phyloP scores from a whole-genome alignment of 92 coral and sea anemone genomes.

The Epizoanthus rinbou region DNA sequence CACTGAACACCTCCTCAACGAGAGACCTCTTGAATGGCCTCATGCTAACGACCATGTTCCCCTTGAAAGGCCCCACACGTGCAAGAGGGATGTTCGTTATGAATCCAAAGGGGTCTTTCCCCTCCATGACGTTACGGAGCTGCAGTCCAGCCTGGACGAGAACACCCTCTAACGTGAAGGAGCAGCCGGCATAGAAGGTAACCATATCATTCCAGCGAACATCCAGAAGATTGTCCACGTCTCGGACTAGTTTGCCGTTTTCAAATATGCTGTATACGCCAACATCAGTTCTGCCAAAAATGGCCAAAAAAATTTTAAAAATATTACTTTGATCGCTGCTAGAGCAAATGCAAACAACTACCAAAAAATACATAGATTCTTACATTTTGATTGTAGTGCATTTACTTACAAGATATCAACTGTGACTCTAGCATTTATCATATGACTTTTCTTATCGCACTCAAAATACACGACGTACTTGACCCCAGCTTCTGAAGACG shows the following conservation, averaged over 20 bases:
- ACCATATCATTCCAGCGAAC: conserved; percentile 52
- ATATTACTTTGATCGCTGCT: no score
- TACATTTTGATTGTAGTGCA: no score
- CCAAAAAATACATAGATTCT: no score
- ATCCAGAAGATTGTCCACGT: conserved; percentile 1
- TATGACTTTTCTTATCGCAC: no score
- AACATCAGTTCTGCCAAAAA: conserved; percentile 41
- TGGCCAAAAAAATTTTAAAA: no score
- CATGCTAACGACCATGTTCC: conserved; percentile 38
- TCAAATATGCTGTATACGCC: conserved; percentile 36
- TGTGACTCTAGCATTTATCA: no score
- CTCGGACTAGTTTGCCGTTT: conserved; percentile 19
- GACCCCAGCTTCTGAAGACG: no score
- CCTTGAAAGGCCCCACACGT: conserved; percentile 41
- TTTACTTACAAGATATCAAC: no score
- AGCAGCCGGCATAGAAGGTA: conserved; percentile 49
- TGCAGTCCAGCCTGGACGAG: conserved; percentile 32
- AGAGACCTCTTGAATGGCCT: conserved; percentile 11
- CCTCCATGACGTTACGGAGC: conserved; percentile 40
- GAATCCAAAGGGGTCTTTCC: not conserved
- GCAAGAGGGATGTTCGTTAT: conserved; percentile 13
- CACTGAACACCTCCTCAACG: no score
- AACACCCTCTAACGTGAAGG: conserved; percentile 39
- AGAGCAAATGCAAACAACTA: no score
- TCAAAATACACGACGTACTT: no score